Conservation (phyloP, 2,888 invertebrate species). For the Spisula subtruncata region DNA sequence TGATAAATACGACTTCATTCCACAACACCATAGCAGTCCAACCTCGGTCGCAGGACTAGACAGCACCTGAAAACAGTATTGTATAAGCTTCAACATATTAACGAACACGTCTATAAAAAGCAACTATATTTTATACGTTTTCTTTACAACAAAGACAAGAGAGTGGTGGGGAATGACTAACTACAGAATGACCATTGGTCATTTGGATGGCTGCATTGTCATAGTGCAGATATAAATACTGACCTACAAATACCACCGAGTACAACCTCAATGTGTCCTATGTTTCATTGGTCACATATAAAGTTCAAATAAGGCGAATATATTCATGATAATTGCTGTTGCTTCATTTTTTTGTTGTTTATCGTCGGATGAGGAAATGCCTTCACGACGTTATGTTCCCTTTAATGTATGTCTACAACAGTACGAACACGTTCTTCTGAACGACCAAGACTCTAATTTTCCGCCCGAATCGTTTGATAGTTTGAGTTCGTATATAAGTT, state of each 20-base stretch:
- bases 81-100: too few relatives aligned
- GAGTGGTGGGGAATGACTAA: neutral
- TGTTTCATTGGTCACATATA: neutral
- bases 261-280: neutral
- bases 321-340: neutral
- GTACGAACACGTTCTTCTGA: constrained; percentile 46
- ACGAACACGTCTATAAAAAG: too few relatives aligned
- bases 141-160: too few relatives aligned
- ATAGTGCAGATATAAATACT: neutral
- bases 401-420: constrained; percentile 25
- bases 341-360: constrained; percentile 15
- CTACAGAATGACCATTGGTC: neutral
- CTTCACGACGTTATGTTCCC: constrained; percentile 13
- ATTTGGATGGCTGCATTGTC: neutral
- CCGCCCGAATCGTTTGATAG: constrained; percentile 41
- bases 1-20: too few relatives aligned
- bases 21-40: too few relatives aligned
- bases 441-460: constrained; percentile 35
- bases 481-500: constrained; percentile 23
- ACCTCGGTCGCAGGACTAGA: too few relatives aligned
- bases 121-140: too few relatives aligned
- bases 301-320: constrained; percentile 40
- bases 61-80: too few relatives aligned
- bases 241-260: neutral
- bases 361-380: constrained; percentile 12